A percentile compares a stretch with the other conserved stretches of the same genome.
Evolutionary conservation across 2,113 vertebrate genomes (phyloP).

Genomic region (Myanophis thanlyinensis): DNA sequence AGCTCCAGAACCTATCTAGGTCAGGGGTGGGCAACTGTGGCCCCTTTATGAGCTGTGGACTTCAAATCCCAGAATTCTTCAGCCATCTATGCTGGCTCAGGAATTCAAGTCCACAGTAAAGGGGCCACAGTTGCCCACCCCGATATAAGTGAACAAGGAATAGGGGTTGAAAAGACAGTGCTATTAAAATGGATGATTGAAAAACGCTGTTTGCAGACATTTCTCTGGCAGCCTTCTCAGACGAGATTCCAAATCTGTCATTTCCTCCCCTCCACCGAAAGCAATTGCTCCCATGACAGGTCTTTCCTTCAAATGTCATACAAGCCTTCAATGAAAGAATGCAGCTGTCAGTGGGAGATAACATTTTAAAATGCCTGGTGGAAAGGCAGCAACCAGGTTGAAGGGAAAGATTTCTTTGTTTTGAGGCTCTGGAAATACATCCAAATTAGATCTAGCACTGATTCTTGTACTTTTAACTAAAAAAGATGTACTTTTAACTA

Average conservation of each 20-base stretch:
- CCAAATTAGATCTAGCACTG: not conserved
- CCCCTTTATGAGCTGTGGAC: too few species aligned
- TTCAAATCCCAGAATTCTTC: too few species aligned
- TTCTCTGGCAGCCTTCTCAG: conserved; percentile 17
- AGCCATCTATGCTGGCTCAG: too few species aligned
- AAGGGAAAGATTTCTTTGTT: not conserved
- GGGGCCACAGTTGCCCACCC: too few species aligned
- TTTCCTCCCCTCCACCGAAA: conserved; percentile 2
- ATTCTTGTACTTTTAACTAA: not conserved
- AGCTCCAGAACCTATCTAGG: not conserved
- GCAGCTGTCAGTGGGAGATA: conserved; percentile 15
- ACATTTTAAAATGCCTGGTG: conserved; percentile 1
- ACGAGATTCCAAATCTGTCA: conserved; percentile 14
- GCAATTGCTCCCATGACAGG: conserved; percentile 20
- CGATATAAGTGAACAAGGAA: not conserved
- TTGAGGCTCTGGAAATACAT: not conserved
- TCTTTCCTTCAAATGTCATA: conserved; percentile 6
- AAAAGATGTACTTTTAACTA: not conserved
- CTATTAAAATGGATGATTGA: conserved; percentile 14
- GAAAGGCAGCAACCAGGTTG: conserved; percentile 12
- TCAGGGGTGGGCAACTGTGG: too few species aligned
- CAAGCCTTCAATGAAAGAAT: conserved; percentile 16
- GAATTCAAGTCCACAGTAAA: too few species aligned
- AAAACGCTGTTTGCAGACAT: conserved; percentile 3
- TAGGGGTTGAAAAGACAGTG: not conserved